Evolutionary conservation across 2,888 invertebrate species (phyloP), one percentile per base, ranked within the genome.

Genomic region (Patella pellucida): DNA sequence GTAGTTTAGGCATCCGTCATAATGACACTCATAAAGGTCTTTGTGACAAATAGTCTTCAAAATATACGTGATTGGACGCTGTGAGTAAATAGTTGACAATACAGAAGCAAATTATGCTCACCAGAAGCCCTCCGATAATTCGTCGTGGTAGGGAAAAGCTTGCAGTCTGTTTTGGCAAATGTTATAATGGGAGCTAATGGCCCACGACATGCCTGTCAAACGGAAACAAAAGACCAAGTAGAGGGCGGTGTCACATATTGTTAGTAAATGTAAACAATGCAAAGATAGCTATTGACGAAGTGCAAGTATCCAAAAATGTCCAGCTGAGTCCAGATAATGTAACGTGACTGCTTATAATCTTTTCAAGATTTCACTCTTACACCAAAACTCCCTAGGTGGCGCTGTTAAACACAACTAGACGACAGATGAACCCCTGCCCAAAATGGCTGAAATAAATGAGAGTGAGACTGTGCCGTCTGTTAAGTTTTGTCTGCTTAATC

Each of bases 111-210:
- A 73, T 73, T 68, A 54, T 68, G 52, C 68, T 41, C 19, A 19
- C 41, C 68, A 23, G 73, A 52, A 68, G 52, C 52, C 68, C 68
- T 41, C 52, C 52, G 73, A 68, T 52, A 31, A 68, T 68, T 68
- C 68, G 23, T 41, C 51, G 68, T 68, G 31, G 19, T 50, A 73
- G 72, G 75, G 69, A 69, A 72, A 68, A 73, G 67, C 71, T 71
- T 72, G 75, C 75, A 76, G 54, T 69, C 70, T 75, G 72, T 76
- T 76, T 71, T 72, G 76, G 76, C 73, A 71, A 71, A 71, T 69
- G 69, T 71, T 71, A 79, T 79, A 79, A 79, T 79, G 76, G 79
- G 72, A 73, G 52, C 77, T 77, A 79, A 77, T 79, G 77, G 79
- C 68, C 75, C 77, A 73, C 77, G 76, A 79, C 79, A 73, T 52